Evolutionary conservation across 2,797 vertebrate genomes (phyloP), one percentile per base, ranked within the genome.

Genomic region (Vireo griseus): DNA sequence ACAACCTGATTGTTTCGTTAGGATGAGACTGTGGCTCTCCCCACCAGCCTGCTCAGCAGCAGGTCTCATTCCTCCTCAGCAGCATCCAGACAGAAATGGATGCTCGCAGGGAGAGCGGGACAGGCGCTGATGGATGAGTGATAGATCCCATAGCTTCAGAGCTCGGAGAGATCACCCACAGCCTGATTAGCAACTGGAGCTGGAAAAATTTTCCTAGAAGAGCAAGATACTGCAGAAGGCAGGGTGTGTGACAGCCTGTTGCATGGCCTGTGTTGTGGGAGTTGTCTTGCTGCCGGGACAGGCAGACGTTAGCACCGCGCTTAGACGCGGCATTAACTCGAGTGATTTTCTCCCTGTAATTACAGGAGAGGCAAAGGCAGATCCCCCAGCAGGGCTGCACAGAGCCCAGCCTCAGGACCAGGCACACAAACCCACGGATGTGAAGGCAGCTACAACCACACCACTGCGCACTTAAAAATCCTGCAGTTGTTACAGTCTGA

Each of bases 171-270:
- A 93, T 94, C 76, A 92, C 40, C 74, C 86, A 61, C 10, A 82
- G 71, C 57, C 90, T 92, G 81, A 96, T 93, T 92, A 90, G 50
- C 10, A 78, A 86, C 40, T 6, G 51, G 17, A 75, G 79, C 37
- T 48, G 57, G 51, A 26, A 73, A 44, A 15, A 40, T 39, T 45
- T 61, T 40, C 79, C 79, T 76, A 51, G 73, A 88, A 81, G 48
- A 84, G 90, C 35, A 9, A 73, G 71, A 42, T 61, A 47, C 40
- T 61, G 73, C 63, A 74, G 71, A n/a, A 81, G 52, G 44, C 79
- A 81, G 59, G 25, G 15, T 86, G 71, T 84, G 2, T 90, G 90
- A 73, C 91, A 94, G 95, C 55, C 92, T 88, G 76, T 75, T 91
- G 91, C 87, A 68, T 1, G 1, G 14, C 6, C 5, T 85, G 75